A percentile compares a stretch with the other conserved stretches of the same genome.
phyloP scores from a whole-genome alignment of 2,797 vertebrate genomes.

The Melanogrammus aeglefinus region DNA sequence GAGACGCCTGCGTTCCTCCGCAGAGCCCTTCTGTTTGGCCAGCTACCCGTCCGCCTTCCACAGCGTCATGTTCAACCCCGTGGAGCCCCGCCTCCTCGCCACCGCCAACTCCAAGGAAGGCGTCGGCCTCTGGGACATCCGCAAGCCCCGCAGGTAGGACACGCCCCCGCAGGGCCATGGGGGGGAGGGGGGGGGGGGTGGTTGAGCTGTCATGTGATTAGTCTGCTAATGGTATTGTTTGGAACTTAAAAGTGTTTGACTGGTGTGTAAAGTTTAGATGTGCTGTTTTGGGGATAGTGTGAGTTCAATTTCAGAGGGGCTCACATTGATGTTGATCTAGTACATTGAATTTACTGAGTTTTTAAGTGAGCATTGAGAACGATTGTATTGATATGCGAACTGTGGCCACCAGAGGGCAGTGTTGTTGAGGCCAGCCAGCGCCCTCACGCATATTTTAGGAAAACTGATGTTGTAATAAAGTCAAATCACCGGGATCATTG shows the following conservation, averaged over 20 bases:
- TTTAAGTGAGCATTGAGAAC: too few relatives aligned
- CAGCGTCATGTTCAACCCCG: slow-evolving; percentile 99
- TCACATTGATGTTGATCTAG: too few relatives aligned
- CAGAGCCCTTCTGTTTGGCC: slow-evolving; percentile 98
- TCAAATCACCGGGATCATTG: not conserved
- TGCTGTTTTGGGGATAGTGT: too few relatives aligned
- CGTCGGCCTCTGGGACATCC: slow-evolving; percentile 97
- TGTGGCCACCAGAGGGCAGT: slow-evolving; percentile 40
- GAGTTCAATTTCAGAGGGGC: too few relatives aligned
- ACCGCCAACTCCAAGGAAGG: slow-evolving; percentile 99
- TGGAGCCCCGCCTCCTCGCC: slow-evolving; percentile 92
- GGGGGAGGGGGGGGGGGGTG: too few relatives aligned
- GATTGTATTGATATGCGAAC: not conserved
- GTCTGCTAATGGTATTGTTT: too few relatives aligned
- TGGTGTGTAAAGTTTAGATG: too few relatives aligned
- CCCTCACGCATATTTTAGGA: not conserved
- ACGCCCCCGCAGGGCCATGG: not conserved
- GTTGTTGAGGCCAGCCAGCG: not conserved
- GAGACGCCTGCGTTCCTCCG: slow-evolving; percentile 20
- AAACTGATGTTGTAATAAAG: not conserved
- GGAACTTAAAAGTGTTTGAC: too few relatives aligned
- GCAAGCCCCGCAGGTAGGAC: slow-evolving; percentile 92
- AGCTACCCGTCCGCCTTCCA: slow-evolving; percentile 98
- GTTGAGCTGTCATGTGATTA: too few relatives aligned
- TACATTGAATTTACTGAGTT: too few relatives aligned